Evolutionary conservation across 2,113 vertebrate species (phyloP), one percentile per base, ranked within the genome.

Genomic region (Spermophilus dauricus): DNA sequence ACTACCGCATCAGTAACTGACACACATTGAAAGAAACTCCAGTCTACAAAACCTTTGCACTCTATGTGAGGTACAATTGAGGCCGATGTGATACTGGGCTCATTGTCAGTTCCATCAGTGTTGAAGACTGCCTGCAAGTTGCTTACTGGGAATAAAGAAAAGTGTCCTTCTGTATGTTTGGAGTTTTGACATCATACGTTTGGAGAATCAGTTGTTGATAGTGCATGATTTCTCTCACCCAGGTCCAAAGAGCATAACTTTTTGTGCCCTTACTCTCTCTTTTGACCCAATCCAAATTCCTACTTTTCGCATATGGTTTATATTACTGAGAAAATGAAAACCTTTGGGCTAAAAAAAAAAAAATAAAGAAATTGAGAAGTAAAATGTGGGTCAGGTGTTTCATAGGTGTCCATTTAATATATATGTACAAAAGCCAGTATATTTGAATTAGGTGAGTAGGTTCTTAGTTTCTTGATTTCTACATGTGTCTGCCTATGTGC

Each of bases 71-170:
- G 70, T 78, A 91, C 96, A 86, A 17, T 69, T 78, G 92, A 98
- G 95, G 95, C 87, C 88, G 34, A 91, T 53, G 73, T 86, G 94
- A 63, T 89, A 67, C 88, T 87, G 76, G 96, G 97, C 87, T 98
- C 77, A 26, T 82, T 34, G 67, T 89, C 92, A 89, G 67, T 39
- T 12, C 95, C 75, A 16, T 96, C 91, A 18, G 89, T 92, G 96
- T 96, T 97, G 69, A 98, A 89, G 90, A 95, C 77, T 97, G 97
- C 97, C 97, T 97, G 82, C 97, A 97, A 73, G 72, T 97, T 98
- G 96, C 98, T 98, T 98, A 96, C 86, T 96, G 98, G 97, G 95
- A 91, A 97, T 97, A 82, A 97, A 91, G 96, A 97, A 94, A 98
- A 98, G 97, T 98, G 95, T 96, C 98, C 91, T 96, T 98, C 92